Evolutionary conservation across 2,888 invertebrate genomes (phyloP), one percentile per base, ranked within the genome.

Genomic region (Acleris laterana): DNA sequence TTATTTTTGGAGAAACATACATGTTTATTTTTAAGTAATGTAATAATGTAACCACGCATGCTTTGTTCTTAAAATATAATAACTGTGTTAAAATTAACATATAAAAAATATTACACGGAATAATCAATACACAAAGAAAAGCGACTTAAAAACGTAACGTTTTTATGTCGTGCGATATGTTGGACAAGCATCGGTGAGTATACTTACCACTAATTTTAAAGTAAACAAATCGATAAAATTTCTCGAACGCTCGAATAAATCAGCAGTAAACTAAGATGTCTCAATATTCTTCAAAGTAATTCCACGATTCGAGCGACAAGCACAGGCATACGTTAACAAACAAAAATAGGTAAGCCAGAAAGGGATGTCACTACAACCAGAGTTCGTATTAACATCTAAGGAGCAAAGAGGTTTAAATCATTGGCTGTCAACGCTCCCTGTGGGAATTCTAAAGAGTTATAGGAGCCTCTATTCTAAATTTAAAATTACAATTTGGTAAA

Each of bases 401-500:
- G 84, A 88, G 88, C 86, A 84, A 81, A 80, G 82, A 81, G 84
- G 81, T 81, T 82, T 93, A 93, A 92, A 93, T 93, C 92, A 92
- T 90, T 85, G 77, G 82, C 87, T 89, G 92, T 92, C 92, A 82
- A 84, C 91, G 91, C 87, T 79, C 92, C 88, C 92, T 88, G 90
- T 91, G 91, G 92, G 92, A 90, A 90, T 87, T 84, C 87, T 78
- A 78, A 86, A 92, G 92, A 93, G 87, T 91, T 93, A 93, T 93
- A 85, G 83, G 85, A 80, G 81, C 85, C 89, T 90, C 89, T 91
- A 91, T 93, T 91, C 90, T 92, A 92, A 90, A 90, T 92, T 92
- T 91, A 89, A 90, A 91, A 90, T 91, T 92, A 91, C 88, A 88
- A 87, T 89, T 89, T 86, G 82, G 90, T 88, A 83, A 88, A 88